A percentile compares a stretch with the other conserved stretches of the same genome.
Evolutionary conservation across 2,797 vertebrate genomes (phyloP).

Genomic region (Enteromius treurensis): DNA sequence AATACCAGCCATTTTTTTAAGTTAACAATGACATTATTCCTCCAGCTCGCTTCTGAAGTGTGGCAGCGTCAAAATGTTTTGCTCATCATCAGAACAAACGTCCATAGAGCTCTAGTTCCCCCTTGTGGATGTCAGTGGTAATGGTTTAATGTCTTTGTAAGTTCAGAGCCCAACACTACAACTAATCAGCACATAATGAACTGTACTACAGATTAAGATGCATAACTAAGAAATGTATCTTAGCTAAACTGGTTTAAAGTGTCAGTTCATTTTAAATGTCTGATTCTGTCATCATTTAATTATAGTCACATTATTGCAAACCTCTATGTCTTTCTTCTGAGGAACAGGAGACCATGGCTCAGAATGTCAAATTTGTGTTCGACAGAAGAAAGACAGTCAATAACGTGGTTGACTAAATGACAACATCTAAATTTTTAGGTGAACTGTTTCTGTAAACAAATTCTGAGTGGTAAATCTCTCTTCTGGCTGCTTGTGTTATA

Average conservation of each 20-base stretch:
- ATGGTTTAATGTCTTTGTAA: not conserved
- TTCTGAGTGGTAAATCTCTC: constrained; percentile 19
- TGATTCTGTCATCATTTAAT: too few species aligned
- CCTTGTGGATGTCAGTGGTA: constrained; percentile 62
- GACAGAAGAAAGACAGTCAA: not conserved
- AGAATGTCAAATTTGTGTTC: not conserved
- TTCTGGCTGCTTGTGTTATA: constrained; percentile 35
- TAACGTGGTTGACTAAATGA: not conserved
- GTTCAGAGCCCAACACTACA: not conserved
- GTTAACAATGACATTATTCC: constrained; percentile 70
- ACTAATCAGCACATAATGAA: not conserved
- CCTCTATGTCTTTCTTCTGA: too few species aligned
- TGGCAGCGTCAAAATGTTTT: constrained; percentile 48
- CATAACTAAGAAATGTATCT: not conserved
- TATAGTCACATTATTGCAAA: not conserved
- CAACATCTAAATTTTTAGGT: not conserved
- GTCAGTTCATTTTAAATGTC: not conserved
- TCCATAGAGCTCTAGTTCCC: constrained; percentile 64
- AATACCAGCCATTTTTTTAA: constrained; percentile 63
- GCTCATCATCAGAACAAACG: not conserved
- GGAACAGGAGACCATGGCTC: not conserved
- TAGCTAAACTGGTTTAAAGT: not conserved
- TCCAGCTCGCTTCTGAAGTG: constrained; percentile 54
- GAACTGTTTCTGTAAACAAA: not conserved
- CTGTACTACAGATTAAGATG: not conserved